Base-by-base conservation (phyloP, 1,140 invertebrate genomes). In the Globodera rostochiensis region DNA sequence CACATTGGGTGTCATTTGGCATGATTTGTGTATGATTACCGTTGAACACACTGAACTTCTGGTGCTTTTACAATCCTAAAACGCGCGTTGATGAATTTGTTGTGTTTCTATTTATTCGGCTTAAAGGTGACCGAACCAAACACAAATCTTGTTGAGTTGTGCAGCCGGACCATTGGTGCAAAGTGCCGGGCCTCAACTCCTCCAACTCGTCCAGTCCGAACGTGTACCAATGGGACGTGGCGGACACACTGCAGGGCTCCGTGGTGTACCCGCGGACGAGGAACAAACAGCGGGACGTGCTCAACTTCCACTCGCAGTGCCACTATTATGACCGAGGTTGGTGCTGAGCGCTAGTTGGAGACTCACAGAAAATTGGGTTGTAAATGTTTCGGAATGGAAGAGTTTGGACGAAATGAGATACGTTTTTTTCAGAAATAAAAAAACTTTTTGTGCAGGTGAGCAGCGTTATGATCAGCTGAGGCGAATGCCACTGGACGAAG, bases 101-200 rank as follows among this genome's bases (percentile, higher is more conserved):
- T 36, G 36, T 36, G 36, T 36, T 36, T 36, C 36, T 36, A 36
- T 36, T 36, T 36, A 36, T 36, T 36, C 36, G 36, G 36, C 36
- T 36, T 36, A 36, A 36, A 36, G 36, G 36, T 36, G 13, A 47
- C 36, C 69, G 6, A 47, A 25, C 7, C 25, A 71, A 71, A 71
- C 21, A 45, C 25, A 71, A 21, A 71, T 71, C 9, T 73, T 53
- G 45, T 78, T 50, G n/a, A 45, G 49, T 76, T 78, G 86, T 88
- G 85, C 77, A 88, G 74, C 88, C 88, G 19, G 88, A 90, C 80
- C 88, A 88, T 85, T 87, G 85, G 79, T 86, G 84, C 79, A 70
- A 88, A 80, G 84, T 88, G 8, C 88, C 88, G 25, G 88, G 85
- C 4, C 81, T 88, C 49, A 86, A 88, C 25, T 46, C 76, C 3